Base-by-base conservation (phyloP, 1,140 invertebrate genomes). In the Achroia grisella region DNA sequence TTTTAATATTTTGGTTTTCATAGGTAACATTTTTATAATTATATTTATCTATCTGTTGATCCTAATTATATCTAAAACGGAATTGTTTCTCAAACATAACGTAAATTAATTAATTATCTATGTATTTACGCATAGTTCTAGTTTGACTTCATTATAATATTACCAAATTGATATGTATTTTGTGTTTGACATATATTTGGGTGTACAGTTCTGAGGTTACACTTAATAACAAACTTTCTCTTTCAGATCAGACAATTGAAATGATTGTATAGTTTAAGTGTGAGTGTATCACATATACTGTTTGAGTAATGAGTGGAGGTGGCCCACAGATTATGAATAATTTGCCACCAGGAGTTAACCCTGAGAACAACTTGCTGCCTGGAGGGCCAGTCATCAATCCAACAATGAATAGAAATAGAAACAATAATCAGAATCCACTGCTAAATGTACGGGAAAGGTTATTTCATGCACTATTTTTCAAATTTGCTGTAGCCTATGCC, bases 381-480 rank as follows among this genome's bases (percentile, higher is more conserved):
- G 86, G 84, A 47, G 84, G 78, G 13, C 86, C 88, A 11, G 59
- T 88, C 32, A 75, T 88, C 23, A 87, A 88, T 48, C 71, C 80
- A 30, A 71, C 58, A 43, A 68, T 75, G 47, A 89, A 89, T 66
- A 75, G 88, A 48, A 81, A 87, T 52, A 83, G 89, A 58, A 89
- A 89, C 60, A 88, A 88, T 52, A 89, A 89, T 57, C 89, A 91
- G 76, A 94, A 94, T 71, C 92, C 93, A 14, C 71, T 95, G 37
- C 91, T 94, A 66, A 93, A 93, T 82, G 93, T 98, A 44, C 87
- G 97, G 63, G 96, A 99, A 71, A 90, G 97, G 55, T 87, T 98
- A n/a, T 99, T 99, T 73, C 95, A 98, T 85, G 95, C 96, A 15
- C 86, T 99, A 50, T 98, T 99, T 78, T 95, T 97, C 66, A 93